These are phyloP conservation scores for Caiman crocodilus DNA, from an alignment of 2,797 vertebrate species.

Conservation along the genomic window DNA sequence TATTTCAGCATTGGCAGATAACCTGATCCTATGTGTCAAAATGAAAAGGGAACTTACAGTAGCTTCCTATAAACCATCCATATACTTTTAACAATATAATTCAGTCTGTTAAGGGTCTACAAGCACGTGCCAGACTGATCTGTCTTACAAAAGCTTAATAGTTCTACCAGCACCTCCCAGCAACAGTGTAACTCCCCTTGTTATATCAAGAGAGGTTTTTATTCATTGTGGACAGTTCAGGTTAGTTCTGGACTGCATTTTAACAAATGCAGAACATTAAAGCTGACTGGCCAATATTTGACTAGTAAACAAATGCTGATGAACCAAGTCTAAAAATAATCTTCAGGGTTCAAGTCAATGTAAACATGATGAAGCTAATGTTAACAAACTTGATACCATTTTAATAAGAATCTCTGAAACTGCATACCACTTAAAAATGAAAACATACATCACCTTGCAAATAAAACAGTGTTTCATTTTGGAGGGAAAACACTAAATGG, in stretches of 20 bases:
- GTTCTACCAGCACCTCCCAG: not conserved
- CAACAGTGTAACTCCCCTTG: not conserved
- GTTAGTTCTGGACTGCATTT: constrained; percentile 11
- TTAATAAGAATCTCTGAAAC: constrained; percentile 6
- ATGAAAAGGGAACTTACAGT: not conserved
- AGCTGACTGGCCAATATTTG: constrained; percentile 16
- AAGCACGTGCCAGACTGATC: too few relatives aligned
- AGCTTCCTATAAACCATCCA: not conserved
- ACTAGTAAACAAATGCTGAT: constrained; percentile 48
- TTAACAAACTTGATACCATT: not conserved
- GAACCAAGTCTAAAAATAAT: constrained; percentile 50
- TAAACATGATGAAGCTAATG: not conserved
- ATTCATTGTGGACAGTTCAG: not conserved
- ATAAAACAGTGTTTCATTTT: not conserved
- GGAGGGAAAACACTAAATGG: not conserved
- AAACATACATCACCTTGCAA: not conserved
- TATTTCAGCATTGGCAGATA: not conserved
- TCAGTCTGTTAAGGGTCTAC: not conserved
- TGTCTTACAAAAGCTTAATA: not conserved
- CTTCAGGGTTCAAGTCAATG: not conserved
- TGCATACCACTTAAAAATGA: not conserved
- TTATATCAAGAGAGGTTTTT: not conserved
- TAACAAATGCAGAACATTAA: constrained; percentile 32
- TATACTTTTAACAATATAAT: not conserved
- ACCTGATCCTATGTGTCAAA: not conserved